Base-by-base conservation (phyloP, 2,113 vertebrate species). In the Thalassarche chlororhynchos region DNA sequence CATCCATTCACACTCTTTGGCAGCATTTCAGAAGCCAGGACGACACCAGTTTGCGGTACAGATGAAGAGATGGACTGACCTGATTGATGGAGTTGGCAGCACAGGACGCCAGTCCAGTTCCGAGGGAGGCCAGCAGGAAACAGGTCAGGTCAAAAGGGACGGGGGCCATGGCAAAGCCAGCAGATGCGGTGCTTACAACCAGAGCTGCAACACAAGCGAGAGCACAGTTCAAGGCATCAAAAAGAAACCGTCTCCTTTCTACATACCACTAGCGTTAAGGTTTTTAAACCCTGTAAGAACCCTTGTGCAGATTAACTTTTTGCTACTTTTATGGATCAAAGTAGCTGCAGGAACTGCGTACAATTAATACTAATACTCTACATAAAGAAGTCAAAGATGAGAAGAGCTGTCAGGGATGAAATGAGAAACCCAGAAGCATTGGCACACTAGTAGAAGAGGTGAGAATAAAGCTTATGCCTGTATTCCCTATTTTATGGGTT, bases 71-170 rank as follows among this genome's bases (percentile, higher is more conserved):
- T 7, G 34, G 17, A 98, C 99, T 98, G 80, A 99, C 99, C 99
- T 99, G 99, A 94, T 99, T 99, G 96, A 99, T 99, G 92, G 99
- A 98, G 87, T 99, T 99, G 98, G 99, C 99, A 58, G 99, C 97
- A 77, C 99, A 99, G 34, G 99, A 99, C 1, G 99, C 98, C 4
- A 99, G 99, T 40, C 99, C 99, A 1, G 99, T 99, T 98, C 99
- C 99, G 9, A 99, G 88, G 32, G 97, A 98, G 34, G 99, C 98
- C 2, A 99, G 94, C 9, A 99, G 96, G 97, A 99, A 99, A 58
- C 98, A 98, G 60, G 97, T 12, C 23, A 98, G 98, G 97, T 99
- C 99, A 83, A 99, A 99, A 32, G 99, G 98, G 78, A 99, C 99
- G 0, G 99, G 99, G 80, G 99, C 99, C 99, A 99, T 98, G 5